These are phyloP conservation scores for Drosophila mercatorum DNA, from an alignment of 2,888 invertebrate genomes.

Conservation along the genomic window DNA sequence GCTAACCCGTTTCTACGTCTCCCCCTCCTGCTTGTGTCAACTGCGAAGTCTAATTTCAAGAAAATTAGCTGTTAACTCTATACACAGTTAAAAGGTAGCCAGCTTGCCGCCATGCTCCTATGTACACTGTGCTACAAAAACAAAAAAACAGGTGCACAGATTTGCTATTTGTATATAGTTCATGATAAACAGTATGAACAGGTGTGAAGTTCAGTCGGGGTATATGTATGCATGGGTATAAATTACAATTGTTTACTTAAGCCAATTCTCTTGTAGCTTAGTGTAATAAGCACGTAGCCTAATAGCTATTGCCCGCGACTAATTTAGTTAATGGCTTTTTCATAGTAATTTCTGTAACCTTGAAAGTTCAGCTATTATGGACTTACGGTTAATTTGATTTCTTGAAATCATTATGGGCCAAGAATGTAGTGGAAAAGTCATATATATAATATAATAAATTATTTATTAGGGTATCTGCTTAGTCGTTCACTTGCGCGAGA, in stretches of 20 bases:
- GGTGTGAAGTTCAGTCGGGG: background rate
- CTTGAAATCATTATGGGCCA: background rate
- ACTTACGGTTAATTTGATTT: slow-evolving; percentile 19
- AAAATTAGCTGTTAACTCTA: slow-evolving; percentile 40
- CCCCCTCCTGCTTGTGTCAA: background rate
- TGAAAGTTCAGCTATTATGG: slow-evolving; percentile 34
- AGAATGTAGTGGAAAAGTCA: background rate
- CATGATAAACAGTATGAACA: background rate
- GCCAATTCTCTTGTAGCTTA: background rate
- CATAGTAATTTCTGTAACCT: slow-evolving; percentile 22
- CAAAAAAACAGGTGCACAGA: slow-evolving; percentile 8
- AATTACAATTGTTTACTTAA: background rate
- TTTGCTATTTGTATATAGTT: background rate
- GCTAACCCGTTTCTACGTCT: background rate
- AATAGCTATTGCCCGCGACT: slow-evolving; percentile 11
- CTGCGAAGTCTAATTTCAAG: slow-evolving; percentile 23
- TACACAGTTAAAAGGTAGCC: slow-evolving; percentile 41
- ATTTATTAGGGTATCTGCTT: background rate
- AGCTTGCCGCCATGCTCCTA: slow-evolving; percentile 50
- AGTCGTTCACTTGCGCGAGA: background rate
- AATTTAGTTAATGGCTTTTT: slow-evolving; percentile 21
- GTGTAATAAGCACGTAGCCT: slow-evolving; percentile 11
- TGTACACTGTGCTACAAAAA: slow-evolving; percentile 35
- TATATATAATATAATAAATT: background rate
- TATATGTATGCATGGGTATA: background rate